These are phyloP conservation scores for Dermochelys coriacea DNA, from an alignment of 2,797 vertebrate species.

Conservation along the genomic window DNA sequence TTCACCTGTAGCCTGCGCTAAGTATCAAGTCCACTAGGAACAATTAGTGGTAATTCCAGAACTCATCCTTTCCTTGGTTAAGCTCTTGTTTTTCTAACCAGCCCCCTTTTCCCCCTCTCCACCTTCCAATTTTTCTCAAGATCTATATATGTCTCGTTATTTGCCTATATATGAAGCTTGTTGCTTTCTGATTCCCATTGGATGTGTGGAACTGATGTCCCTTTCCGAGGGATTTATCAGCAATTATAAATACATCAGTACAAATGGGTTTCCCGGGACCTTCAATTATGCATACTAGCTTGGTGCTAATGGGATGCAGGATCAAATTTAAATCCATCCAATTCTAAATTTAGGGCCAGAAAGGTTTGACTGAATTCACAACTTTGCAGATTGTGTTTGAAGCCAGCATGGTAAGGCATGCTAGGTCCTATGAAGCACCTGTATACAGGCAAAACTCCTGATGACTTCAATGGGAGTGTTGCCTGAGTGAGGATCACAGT, in stretches of 20 bases:
- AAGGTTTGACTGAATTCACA: background rate
- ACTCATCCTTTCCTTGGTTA: background rate
- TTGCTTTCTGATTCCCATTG: conserved; percentile 45
- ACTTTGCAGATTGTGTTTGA: background rate
- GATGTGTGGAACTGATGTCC: conserved; percentile 62
- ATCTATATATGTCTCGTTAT: conserved; percentile 39
- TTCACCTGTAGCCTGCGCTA: background rate
- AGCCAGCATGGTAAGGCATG: background rate
- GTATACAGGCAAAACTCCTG: background rate
- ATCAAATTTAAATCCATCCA: conserved; percentile 37
- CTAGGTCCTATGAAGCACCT: background rate
- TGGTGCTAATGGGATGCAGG: conserved; percentile 37
- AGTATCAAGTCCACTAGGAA: background rate
- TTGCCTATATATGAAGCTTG: conserved; percentile 50
- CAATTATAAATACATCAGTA: conserved; percentile 48
- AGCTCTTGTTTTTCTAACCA: conserved; percentile 2
- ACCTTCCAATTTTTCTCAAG: background rate
- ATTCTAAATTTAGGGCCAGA: background rate
- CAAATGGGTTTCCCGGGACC: conserved; percentile 57
- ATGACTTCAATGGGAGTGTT: background rate
- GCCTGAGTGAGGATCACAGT: background rate
- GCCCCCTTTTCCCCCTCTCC: conserved; percentile 25
- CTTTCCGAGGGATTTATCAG: conserved; percentile 42
- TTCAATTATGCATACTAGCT: conserved; percentile 58
- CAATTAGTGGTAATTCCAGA: background rate